A percentile compares a stretch with the other conserved stretches of the same genome.
Conservation (phyloP, 1,140 invertebrate species). For the Calliphora vicina region DNA sequence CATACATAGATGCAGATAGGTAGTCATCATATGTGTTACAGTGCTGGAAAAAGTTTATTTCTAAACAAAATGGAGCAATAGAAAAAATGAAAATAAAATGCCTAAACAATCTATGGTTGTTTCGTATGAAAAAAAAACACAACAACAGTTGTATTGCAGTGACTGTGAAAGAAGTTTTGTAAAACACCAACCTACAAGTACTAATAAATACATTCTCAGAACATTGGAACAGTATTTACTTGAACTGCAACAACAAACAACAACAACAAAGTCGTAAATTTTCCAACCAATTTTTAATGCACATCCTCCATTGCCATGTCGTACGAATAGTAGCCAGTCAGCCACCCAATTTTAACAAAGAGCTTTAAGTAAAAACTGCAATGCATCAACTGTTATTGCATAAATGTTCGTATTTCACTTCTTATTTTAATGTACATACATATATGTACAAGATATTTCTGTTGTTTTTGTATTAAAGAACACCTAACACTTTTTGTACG, state of each 20-base stretch:
- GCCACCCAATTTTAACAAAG: not conserved
- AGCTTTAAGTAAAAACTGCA: not conserved
- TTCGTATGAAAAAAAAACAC: too few relatives aligned
- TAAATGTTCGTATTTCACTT: not conserved
- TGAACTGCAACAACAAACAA: too few relatives aligned
- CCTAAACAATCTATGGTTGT: too few relatives aligned
- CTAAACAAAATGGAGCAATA: too few relatives aligned
- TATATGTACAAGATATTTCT: too few relatives aligned
- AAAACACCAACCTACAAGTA: not conserved
- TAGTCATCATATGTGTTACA: not conserved
- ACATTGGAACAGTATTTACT: not conserved
- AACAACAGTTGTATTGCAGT: not conserved
- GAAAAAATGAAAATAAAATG: too few relatives aligned
- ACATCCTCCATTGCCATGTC: not conserved
- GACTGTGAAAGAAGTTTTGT: not conserved
- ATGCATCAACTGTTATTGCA: not conserved
- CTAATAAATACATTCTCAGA: not conserved
- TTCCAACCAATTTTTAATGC: not conserved
- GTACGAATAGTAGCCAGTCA: not conserved
- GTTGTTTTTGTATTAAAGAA: too few relatives aligned
- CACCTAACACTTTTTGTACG: too few relatives aligned
- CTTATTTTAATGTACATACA: not conserved
- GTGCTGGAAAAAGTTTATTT: not conserved
- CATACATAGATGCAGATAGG: not conserved
- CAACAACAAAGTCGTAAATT: not conserved